Conservation (phyloP, 1,140 invertebrate species). For the Bacillus rossius region DNA sequence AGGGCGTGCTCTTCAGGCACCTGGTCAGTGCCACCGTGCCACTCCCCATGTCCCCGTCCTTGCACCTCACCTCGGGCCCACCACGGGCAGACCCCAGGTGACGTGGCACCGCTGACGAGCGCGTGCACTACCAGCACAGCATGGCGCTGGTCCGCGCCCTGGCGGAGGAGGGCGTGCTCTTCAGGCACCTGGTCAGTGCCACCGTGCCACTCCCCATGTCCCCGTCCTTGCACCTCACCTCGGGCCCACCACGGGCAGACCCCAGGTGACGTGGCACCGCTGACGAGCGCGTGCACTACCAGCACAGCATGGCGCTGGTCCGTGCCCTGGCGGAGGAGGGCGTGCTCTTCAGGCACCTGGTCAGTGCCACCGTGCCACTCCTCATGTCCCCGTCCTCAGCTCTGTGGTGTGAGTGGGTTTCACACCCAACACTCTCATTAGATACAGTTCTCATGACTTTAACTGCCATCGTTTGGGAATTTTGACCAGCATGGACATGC, state of each 20-base stretch:
- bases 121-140: constrained; percentile 77
- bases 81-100: no score
- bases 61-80: no score
- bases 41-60: no score
- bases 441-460: no score
- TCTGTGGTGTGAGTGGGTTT: no score
- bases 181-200: constrained; percentile 64
- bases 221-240: no score
- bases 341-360: constrained; percentile 73
- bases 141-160: constrained; percentile 73
- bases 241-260: no score
- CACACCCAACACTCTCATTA: no score
- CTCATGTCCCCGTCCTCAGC: no score
- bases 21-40: constrained; percentile 50
- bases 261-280: constrained; percentile 77
- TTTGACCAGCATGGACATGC: no score
- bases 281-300: constrained; percentile 73
- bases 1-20: constrained; percentile 68
- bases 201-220: not conserved
- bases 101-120: constrained; percentile 73
- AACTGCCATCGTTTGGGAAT: no score
- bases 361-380: constrained; percentile 33
- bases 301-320: constrained; percentile 76
- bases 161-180: constrained; percentile 64
- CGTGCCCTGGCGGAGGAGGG: constrained; percentile 64